Evolutionary conservation across 1,140 invertebrate species (phyloP), one percentile per base, ranked within the genome.

Genomic region (Neodiprion pinetum): DNA sequence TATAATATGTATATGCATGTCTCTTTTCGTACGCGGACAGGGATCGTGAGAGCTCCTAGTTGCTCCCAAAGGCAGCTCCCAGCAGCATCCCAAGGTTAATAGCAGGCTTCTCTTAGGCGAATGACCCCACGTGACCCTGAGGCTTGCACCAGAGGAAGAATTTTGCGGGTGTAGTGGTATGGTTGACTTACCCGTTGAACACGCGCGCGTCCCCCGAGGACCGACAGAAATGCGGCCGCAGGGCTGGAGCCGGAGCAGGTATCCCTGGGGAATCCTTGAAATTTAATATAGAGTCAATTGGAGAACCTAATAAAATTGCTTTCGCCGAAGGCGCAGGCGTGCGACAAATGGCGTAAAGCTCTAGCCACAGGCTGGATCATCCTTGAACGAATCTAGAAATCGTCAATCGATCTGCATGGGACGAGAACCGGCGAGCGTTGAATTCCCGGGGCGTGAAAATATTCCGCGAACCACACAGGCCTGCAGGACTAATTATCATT

Each of bases 251-350:
- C 9, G 53, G 53, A 80, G 66, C 74, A 79, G 50, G 73, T 70
- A 74, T 83, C 84, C 80, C 81, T 68, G 72, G 83, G 80, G 84
- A 84, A 82, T 85, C 81, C 81, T 83, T 79, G 79, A 87, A 87
- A 87, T 86, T 87, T 87, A 87, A 87, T 87, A 87, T 85, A 84
- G 81, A 87, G 82, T 82, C 85, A 85, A 86, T 87, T 87, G 85
- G 80, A 85, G 82, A 86, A 86, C 82, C 81, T 87, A 87, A 86
- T 87, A 87, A 87, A 86, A 87, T 86, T 84, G 84, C 81, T 80
- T 75, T 79, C 80, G 80, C 84, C 83, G 74, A 80, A 75, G 83
- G 84, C 81, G 78, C 83, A 80, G 80, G 79, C 17, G 70, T 12
- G 12, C 40, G 70, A 23, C 70, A 14, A 71, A 47, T 69, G 67